phyloP scores from a whole-genome alignment of 2,797 vertebrate species.

The Yasuhikotakia modesta region DNA sequence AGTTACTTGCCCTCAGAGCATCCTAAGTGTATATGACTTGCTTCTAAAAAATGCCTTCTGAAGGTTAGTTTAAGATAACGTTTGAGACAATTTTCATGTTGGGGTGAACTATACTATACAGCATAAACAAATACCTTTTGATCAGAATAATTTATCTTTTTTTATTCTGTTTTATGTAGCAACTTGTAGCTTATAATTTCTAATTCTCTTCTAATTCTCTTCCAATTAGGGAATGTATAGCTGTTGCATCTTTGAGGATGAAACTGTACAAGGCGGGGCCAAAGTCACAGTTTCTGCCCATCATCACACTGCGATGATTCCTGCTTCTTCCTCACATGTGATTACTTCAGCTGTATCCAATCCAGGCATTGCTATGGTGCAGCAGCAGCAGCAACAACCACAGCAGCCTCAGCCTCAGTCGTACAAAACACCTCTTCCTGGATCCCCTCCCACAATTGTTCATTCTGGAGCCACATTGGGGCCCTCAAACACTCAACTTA shows the following conservation, averaged over 20 bases:
- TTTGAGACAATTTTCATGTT: too few relatives aligned
- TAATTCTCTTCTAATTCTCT: not conserved
- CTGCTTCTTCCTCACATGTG: conserved; percentile 74
- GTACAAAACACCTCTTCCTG: conserved; percentile 81
- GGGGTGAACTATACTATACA: not conserved
- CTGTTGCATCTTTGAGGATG: conserved; percentile 91
- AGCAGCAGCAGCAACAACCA: conserved; percentile 68
- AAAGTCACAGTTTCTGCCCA: conserved; percentile 74
- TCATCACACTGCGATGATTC: conserved; percentile 75
- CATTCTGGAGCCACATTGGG: conserved; percentile 79
- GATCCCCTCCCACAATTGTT: conserved; percentile 77
- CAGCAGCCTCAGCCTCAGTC: conserved; percentile 73
- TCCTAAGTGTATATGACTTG: too few relatives aligned
- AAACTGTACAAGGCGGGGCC: conserved; percentile 74
- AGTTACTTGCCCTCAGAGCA: too few relatives aligned
- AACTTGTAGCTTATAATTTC: not conserved
- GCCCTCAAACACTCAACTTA: conserved; percentile 79
- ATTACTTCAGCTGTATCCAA: conserved; percentile 74
- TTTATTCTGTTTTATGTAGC: not conserved
- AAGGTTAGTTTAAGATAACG: too few relatives aligned
- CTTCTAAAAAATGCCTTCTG: too few relatives aligned
- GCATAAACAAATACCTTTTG: conserved; percentile 23
- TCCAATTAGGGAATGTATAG: conserved; percentile 89
- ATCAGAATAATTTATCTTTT: conserved; percentile 20
- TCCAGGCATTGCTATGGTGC: conserved; percentile 73